A percentile compares a stretch with the other conserved stretches of the same genome.
Evolutionary conservation across 1,140 invertebrate species (phyloP).

Genomic region (Drosophila lowei): DNA sequence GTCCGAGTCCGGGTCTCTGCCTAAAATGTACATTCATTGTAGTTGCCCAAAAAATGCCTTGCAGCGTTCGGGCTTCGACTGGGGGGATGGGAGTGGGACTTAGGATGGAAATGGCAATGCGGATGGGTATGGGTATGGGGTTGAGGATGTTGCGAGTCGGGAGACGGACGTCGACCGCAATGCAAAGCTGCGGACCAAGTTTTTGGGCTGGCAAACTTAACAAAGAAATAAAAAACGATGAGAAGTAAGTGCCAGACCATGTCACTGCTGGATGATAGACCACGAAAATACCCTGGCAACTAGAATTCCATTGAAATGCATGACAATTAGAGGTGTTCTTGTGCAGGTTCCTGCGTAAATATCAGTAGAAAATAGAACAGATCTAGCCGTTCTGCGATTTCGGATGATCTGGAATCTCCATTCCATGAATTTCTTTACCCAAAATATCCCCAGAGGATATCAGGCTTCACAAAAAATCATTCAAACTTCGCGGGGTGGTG

Average conservation of each 20-base stretch:
- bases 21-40: conserved; percentile 62
- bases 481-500: conserved; percentile 34
- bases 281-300: background rate
- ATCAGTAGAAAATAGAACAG: background rate
- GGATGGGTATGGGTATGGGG: background rate
- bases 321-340: too few species aligned
- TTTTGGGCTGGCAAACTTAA: conserved; percentile 62
- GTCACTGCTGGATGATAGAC: conserved; percentile 5
- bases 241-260: conserved; percentile 24
- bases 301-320: too few species aligned
- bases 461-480: conserved; percentile 12
- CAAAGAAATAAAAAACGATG: conserved; percentile 50
- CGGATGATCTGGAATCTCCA: too few species aligned
- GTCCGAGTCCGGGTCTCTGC: conserved; percentile 17
- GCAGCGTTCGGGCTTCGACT: conserved; percentile 51
- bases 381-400: too few species aligned
- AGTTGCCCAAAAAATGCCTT: conserved; percentile 57
- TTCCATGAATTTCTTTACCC: too few species aligned
- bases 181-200: conserved; percentile 69
- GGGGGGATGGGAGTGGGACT: background rate
- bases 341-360: too few species aligned
- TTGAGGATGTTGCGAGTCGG: background rate
- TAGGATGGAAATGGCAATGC: background rate
- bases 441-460: conserved; percentile 15
- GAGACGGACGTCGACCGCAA: conserved; percentile 50